phyloP scores from a whole-genome alignment of 92 coral and sea anemone species.

The Nematostella vectensis region DNA sequence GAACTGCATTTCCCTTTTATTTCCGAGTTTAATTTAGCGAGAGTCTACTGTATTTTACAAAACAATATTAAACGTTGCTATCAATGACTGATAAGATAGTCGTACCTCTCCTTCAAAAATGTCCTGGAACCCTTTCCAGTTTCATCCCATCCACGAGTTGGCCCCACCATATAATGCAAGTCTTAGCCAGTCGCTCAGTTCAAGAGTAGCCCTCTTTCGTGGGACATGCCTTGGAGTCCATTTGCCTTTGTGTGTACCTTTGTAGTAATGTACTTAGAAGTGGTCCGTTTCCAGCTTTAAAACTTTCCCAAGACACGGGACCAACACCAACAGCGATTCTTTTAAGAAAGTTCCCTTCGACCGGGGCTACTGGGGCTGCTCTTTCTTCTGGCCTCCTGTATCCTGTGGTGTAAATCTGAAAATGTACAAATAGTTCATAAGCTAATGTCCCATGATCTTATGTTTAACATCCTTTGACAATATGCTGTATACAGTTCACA shows the following conservation, averaged over 20 bases:
- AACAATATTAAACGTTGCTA: no score
- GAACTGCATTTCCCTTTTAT: conserved; percentile 17
- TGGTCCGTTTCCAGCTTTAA: conserved; percentile 16
- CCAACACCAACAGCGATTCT: conserved; percentile 1
- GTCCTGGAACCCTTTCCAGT: conserved; percentile 22
- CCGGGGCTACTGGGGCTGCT: conserved; percentile 16
- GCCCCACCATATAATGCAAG: conserved; percentile 25
- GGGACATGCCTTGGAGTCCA: conserved; percentile 27
- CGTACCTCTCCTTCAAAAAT: no score
- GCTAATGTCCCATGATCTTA: no score
- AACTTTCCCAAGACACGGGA: conserved; percentile 35
- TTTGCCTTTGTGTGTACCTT: conserved; percentile 35
- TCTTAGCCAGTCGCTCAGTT: conserved; percentile 24
- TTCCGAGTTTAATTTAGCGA: no score
- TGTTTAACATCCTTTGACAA: neutral
- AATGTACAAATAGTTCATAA: no score
- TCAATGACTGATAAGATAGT: no score
- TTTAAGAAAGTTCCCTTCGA: conserved; percentile 10
- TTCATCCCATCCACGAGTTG: conserved; percentile 12
- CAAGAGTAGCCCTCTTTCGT: conserved; percentile 22
- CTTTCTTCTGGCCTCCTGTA: conserved; percentile 23
- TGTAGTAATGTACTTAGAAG: conserved; percentile 40
- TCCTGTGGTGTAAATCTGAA: conserved; percentile 28
- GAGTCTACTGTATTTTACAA: no score
- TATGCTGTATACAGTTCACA: neutral